These are phyloP conservation scores for Dendrocopos noguchii DNA, from an alignment of 2,113 vertebrate species.

Conservation along the genomic window DNA sequence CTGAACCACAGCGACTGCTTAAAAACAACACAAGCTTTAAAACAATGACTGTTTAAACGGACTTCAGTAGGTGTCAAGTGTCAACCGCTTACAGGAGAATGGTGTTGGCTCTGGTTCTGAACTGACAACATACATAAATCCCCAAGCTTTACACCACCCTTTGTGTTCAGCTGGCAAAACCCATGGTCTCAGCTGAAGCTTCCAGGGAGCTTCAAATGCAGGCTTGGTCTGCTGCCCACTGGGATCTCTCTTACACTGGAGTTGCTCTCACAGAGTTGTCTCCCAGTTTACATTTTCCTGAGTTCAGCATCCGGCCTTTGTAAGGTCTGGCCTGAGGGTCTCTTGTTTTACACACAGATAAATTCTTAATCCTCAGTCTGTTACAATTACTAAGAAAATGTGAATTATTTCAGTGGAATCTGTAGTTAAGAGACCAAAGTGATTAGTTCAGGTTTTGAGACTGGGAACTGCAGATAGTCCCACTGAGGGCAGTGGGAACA, in stretches of 20 bases:
- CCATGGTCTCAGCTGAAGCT: not conserved
- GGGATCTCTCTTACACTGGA: not conserved
- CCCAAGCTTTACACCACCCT: not conserved
- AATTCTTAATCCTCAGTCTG: not conserved
- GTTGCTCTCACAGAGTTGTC: not conserved
- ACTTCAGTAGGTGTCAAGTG: conserved; percentile 46
- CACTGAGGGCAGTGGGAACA: not conserved
- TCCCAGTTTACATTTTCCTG: not conserved
- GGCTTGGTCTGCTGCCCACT: not conserved
- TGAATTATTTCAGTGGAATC: not conserved
- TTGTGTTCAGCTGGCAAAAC: not conserved
- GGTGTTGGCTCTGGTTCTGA: conserved; percentile 37
- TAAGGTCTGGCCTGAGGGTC: not conserved
- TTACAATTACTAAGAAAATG: not conserved
- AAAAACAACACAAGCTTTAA: conserved; percentile 28
- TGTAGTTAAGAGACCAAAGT: not conserved
- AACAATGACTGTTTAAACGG: conserved; percentile 45
- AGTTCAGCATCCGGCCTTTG: not conserved
- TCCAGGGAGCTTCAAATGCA: not conserved
- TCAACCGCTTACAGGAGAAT: conserved; percentile 11
- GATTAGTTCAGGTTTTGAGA: not conserved
- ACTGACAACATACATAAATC: conserved; percentile 7
- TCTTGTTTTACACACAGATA: not conserved
- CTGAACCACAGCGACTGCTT: not conserved
- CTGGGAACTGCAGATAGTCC: not conserved